Evolutionary conservation across 2,113 vertebrate species (phyloP).

Genomic region (Larimichthys polyactis): DNA sequence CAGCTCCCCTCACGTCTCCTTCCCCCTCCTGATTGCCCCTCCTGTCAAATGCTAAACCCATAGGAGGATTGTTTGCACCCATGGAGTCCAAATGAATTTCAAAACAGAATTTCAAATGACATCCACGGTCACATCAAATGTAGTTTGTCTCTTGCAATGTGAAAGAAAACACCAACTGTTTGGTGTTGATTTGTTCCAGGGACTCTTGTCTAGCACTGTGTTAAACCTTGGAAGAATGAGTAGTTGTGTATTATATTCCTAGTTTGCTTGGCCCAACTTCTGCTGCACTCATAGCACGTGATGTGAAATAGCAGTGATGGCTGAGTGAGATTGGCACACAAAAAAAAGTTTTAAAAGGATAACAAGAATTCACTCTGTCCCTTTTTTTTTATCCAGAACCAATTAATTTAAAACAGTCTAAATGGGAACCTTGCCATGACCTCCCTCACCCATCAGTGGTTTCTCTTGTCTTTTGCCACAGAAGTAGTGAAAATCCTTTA

Average conservation of each 20-base stretch:
- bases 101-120: slow-evolving; percentile 69
- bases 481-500: slow-evolving; percentile 75
- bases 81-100: slow-evolving; percentile 72
- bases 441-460: slow-evolving; percentile 83
- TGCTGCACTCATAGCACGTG: slow-evolving; percentile 77
- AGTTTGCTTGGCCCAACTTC: slow-evolving; percentile 78
- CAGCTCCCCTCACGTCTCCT: slow-evolving; percentile 67
- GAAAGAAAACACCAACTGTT: slow-evolving; percentile 67
- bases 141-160: slow-evolving; percentile 49
- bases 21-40: slow-evolving; percentile 72
- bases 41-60: slow-evolving; percentile 74
- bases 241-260: slow-evolving; percentile 55
- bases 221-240: slow-evolving; percentile 59
- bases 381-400: slow-evolving; percentile 58
- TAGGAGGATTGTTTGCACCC: slow-evolving; percentile 80
- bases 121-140: slow-evolving; percentile 45
- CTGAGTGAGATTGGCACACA: slow-evolving; percentile 79
- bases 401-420: slow-evolving; percentile 54
- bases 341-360: slow-evolving; percentile 33
- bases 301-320: slow-evolving; percentile 81
- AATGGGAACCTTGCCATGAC: slow-evolving; percentile 66
- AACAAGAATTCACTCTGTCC: slow-evolving; percentile 49
- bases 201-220: slow-evolving; percentile 49
- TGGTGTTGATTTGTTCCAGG: slow-evolving; percentile 67
- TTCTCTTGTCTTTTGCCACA: slow-evolving; percentile 72